Base-by-base conservation (phyloP, 2,113 vertebrate species). In the Nipponia nippon region DNA sequence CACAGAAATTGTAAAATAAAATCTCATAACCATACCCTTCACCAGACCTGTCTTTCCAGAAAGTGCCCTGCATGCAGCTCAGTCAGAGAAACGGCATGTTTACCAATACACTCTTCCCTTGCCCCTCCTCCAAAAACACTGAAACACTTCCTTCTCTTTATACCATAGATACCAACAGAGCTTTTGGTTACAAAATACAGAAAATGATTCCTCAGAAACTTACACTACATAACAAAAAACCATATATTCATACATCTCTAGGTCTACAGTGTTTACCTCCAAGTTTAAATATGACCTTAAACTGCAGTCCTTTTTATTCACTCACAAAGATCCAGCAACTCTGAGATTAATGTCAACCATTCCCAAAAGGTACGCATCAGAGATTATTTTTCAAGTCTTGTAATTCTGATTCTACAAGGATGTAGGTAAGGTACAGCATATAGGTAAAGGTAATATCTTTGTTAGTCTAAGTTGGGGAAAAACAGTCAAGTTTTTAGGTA, bases 11-110 rank as follows among this genome's bases (percentile, higher is more conserved):
- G 50, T 91, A 72, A 55, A 89, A 92, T 73, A 83, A 65, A 59
- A 84, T 53, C n/a, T 90, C 42, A 67, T 30, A 84, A 78, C 88
- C 87, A 70, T 86, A 94, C 80, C 80, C 71, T 95, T 67, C 63
- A 71, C 5, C 76, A 71, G 89, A 96, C 69, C 55, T 77, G 82
- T 84, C 84, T 94, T 92, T 87, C 78, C 61, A 93, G 83, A 92
- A 94, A 83, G 53, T 71, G 30, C 23, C 49, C 47, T 46, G 19
- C 32, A 69, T 4, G 30, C 47, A 95, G 55, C 29, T 83, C 50
- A 66, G 69, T 38, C 52, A 89, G 71, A 76, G 52, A 91, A 80
- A 70, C 4, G 1, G 67, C 52, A 58, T 49, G 79, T 29, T 67
- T 78, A 46, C 40, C 55, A 47, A 16, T 13, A 44, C 3, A 9